Base-by-base conservation (phyloP, 2,113 vertebrate genomes). In the Centropus bengalensis region DNA sequence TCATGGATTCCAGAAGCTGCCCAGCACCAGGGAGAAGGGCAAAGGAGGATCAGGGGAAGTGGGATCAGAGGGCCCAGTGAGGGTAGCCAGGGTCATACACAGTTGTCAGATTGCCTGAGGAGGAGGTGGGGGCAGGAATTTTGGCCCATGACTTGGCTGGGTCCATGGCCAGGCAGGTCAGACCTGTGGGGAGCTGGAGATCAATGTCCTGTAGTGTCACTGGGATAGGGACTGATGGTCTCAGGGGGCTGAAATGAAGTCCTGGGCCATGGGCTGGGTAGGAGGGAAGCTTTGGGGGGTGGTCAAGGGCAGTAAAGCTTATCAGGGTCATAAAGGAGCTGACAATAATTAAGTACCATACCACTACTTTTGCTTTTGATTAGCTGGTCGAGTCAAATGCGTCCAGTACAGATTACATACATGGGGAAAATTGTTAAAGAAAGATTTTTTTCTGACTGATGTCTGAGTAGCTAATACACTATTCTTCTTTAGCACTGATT, bases 261-360 rank as follows among this genome's bases (percentile, higher is more conserved):
- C 33, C 26, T 44, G 40, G 33, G 6, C 40, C 1, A 1, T 7
- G 19, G 55, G 19, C 7, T 52, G 2, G 1, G 9, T 15, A 49
- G 2, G 1, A 1, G 12, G 4, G 10, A 58, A 6, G 5, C 9
- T 4, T 1, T 1, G 2, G 11, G 11, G 5, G 1, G 7, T 24
- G 3, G 16, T 4, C 14, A 58, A 13, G 30, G 8, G 17, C 6
- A 5, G 44, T 32, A 54, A 52, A 62, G 5, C 6, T 17, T 24
- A 28, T 4, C 16, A 66, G 9, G 3, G 6, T 2, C 9, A 32
- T 79, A 19, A 32, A 44, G 36, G 5, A 5, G 14, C 49, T 47
- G 6, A 62, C 5, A 78, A 26, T 56, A 77, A 79, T 73, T 73
- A 59, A 60, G 9, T 47, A 18, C 10, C 1, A 1, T 11, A 60